A percentile compares a stretch with the other conserved stretches of the same genome.
Evolutionary conservation across 2,888 invertebrate genomes (phyloP).

Genomic region (Lithophane ornitopus): DNA sequence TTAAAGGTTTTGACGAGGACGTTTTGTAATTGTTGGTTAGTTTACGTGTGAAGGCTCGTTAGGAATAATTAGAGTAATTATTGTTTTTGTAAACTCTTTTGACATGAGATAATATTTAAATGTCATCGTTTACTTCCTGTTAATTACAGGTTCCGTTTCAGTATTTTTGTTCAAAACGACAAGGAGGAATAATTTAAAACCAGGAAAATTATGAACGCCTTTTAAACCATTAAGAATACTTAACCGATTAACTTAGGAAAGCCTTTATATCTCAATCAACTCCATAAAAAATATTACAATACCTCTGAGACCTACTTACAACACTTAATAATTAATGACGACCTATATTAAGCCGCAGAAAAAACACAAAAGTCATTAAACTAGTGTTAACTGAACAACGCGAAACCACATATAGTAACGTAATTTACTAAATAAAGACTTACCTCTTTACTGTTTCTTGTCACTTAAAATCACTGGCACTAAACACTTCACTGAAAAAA

Average conservation of each 20-base stretch:
- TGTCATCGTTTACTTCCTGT: background rate
- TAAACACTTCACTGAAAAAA: slow-evolving; percentile 68
- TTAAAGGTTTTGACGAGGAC: slow-evolving; percentile 11
- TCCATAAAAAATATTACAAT: slow-evolving; percentile 33
- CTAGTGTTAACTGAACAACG: slow-evolving; percentile 52
- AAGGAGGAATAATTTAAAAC: background rate
- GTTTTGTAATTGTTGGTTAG: slow-evolving; percentile 16
- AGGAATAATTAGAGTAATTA: slow-evolving; percentile 17
- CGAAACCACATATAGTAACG: slow-evolving; percentile 31
- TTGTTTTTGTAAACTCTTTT: slow-evolving; percentile 3
- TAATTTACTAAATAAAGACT: slow-evolving; percentile 56
- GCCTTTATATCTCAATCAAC: slow-evolving; percentile 46
- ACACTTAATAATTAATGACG: slow-evolving; percentile 41
- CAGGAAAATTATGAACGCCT: background rate
- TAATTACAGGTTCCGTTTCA: slow-evolving; percentile 1
- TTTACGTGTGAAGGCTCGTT: slow-evolving; percentile 11
- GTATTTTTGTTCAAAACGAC: background rate
- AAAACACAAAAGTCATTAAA: slow-evolving; percentile 48
- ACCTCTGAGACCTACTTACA: slow-evolving; percentile 24
- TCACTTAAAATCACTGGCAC: slow-evolving; percentile 65
- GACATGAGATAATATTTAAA: background rate
- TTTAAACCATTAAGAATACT: slow-evolving; percentile 3
- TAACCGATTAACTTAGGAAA: slow-evolving; percentile 12
- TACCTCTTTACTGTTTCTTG: slow-evolving; percentile 60
- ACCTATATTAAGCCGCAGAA: slow-evolving; percentile 33